Base-by-base conservation (phyloP, 2,113 vertebrate genomes). In the Epinephelus moara region DNA sequence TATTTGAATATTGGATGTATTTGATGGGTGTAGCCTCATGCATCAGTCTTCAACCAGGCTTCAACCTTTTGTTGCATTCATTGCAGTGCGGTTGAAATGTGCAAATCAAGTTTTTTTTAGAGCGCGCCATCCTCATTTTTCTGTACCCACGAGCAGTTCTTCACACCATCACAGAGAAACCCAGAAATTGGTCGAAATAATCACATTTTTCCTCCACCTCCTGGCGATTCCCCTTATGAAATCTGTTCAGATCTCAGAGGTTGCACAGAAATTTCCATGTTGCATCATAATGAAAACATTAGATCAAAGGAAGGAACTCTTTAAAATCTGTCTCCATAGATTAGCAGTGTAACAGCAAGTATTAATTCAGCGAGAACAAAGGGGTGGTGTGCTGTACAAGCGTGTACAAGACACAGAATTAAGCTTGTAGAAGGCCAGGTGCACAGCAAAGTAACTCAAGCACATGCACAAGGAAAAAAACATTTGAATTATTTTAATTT, bases 241-340 rank as follows among this genome's bases (percentile, higher is more conserved):
- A 92, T 93, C 89, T 83, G 63, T 72, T 89, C 85, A 82, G 74
- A 93, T 93, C 84, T 93, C 56, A 55, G 77, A 87, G 76, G 86
- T 94, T 94, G 91, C 91, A 84, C 69, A 56, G 70, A 93, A 89
- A 90, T 90, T 63, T 92, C 72, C 85, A 90, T 85, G 86, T 94
- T 94, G 91, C 92, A 81, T 94, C 92, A 94, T 85, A 45, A 81
- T 81, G 84, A 89, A 90, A 91, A 87, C 82, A 85, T 75, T 15
- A 83, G 69, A 93, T 94, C 85, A 94, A 94, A 93, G 89, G 80
- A 82, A 86, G 59, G 40, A 83, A 67, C 60, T 59, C 60, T 82
- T 89, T 78, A 75, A 82, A 81, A 90, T 77, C 47, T 52, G 69
- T 76, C 92, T 90, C 78, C 6, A 60, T 78, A 82, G 91, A 90